Base-by-base conservation (phyloP, 2,888 invertebrate species). In the Harpagoxenus sublaevis region DNA sequence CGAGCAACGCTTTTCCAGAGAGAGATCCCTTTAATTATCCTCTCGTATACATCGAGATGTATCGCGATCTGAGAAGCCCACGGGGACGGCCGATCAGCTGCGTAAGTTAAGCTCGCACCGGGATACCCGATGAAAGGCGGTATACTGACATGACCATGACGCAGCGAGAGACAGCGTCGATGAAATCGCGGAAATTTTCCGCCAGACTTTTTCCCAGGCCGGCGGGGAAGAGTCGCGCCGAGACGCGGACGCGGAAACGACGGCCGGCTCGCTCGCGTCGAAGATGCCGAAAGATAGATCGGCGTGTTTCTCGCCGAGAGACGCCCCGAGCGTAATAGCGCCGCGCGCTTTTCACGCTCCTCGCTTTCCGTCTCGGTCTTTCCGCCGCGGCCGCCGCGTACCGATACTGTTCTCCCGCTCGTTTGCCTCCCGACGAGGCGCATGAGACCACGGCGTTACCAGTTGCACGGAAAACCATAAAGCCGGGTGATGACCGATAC, bases 401-500 rank as follows among this genome's bases (percentile, higher is more conserved):
- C 5, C 39, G 39, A 60, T 31, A 28, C 12, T 78, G 1, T 57
- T 60, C 57, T 57, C 45, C 53, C 70, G 71, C 23, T 48, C 60
- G 10, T 60, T 60, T 12, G 23, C 45, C 12, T n/a, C 23, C 51
- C 35, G 35, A 60, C 48, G 62, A 55, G 42, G 83, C 15, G 28
- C 39, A 70, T 42, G 87, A 79, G 83, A 71, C 60, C 28, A 28
- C 57, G 74, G 68, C 68, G 62, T 81, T 71, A 42, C 57, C 83
- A 83, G 83, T 86, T 86, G 84, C 87, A 85, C 84, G 85, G 89
- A 84, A 87, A 84, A 88, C 87, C 92, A 90, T 93, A 92, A 92
- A 93, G 88, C 89, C 89, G 87, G 86, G 89, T 91, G 92, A 92
- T 92, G 90, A 90, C 92, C 91, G 92, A 92, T 93, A 92, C 90